These are phyloP conservation scores for Varanus komodoensis DNA, from an alignment of 2,113 vertebrate genomes.

Conservation along the genomic window DNA sequence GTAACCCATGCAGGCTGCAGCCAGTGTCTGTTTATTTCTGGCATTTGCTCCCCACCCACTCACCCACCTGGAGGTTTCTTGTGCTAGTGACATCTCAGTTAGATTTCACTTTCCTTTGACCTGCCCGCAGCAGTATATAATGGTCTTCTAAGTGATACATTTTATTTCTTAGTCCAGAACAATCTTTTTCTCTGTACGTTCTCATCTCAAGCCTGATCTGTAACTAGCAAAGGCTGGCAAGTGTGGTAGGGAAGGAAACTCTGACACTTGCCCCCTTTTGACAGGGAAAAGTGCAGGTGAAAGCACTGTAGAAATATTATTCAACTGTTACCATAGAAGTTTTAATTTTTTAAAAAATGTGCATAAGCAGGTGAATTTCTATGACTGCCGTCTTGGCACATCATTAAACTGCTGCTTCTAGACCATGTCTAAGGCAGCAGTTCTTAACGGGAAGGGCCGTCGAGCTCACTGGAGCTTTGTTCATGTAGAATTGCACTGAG, in stretches of 20 bases:
- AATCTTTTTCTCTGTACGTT: background rate
- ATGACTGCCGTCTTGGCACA: background rate
- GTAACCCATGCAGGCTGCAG: constrained; percentile 37
- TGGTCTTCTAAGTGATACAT: background rate
- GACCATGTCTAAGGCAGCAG: background rate
- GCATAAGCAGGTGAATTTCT: background rate
- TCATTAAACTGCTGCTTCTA: background rate
- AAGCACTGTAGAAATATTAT: background rate
- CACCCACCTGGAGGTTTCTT: background rate
- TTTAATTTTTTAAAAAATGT: background rate
- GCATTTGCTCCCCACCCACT: background rate
- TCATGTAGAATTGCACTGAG: background rate
- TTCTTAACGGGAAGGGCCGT: background rate
- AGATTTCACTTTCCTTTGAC: background rate
- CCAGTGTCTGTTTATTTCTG: background rate
- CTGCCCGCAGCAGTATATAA: background rate
- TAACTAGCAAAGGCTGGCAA: background rate
- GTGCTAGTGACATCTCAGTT: background rate
- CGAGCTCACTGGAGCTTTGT: background rate
- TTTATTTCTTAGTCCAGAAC: background rate
- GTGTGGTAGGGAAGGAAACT: background rate
- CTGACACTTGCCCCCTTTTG: background rate
- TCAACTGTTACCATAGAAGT: background rate
- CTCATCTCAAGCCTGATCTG: background rate
- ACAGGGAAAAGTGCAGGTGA: background rate